Percentiles rank a stretch among this genome's conserved stretches.
These are phyloP conservation scores for Threskiornis aethiopicus DNA, from an alignment of 2,797 vertebrate genomes.

Conservation along the genomic window DNA sequence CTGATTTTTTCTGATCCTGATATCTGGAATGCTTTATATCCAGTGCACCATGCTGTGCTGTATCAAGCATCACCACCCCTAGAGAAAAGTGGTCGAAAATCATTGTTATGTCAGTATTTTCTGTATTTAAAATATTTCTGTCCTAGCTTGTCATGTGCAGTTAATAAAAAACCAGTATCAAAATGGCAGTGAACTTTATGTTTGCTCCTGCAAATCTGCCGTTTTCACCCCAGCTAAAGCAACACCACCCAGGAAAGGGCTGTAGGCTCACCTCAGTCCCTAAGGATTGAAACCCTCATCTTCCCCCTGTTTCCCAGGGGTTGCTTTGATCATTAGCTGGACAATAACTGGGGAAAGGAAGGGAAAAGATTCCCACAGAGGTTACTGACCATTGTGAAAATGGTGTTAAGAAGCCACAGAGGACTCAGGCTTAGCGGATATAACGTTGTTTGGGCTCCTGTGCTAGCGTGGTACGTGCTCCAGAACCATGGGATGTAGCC, in stretches of 20 bases:
- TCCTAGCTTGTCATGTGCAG: neutral
- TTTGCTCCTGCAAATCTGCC: neutral
- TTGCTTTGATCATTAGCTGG: conserved; percentile 29
- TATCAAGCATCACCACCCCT: neutral
- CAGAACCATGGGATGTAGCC: rapidly evolving
- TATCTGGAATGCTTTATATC: neutral
- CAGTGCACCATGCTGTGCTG: neutral
- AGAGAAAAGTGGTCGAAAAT: neutral
- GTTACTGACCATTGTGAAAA: neutral
- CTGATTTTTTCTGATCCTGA: neutral
- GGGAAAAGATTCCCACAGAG: conserved; percentile 24
- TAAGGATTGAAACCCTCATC: neutral
- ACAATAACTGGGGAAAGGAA: neutral
- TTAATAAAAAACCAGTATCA: neutral
- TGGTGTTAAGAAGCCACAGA: neutral
- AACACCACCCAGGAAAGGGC: neutral
- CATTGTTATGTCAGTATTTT: neutral
- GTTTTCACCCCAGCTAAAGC: neutral
- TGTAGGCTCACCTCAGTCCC: neutral
- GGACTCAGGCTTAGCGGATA: neutral
- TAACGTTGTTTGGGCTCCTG: neutral
- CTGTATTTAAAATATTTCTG: neutral
- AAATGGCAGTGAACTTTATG: neutral
- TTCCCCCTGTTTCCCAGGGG: neutral
- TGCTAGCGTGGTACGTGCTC: rapidly evolving